Evolutionary conservation across 2,888 invertebrate genomes (phyloP), one percentile per base, ranked within the genome.

Genomic region (Rotaria sp.): DNA sequence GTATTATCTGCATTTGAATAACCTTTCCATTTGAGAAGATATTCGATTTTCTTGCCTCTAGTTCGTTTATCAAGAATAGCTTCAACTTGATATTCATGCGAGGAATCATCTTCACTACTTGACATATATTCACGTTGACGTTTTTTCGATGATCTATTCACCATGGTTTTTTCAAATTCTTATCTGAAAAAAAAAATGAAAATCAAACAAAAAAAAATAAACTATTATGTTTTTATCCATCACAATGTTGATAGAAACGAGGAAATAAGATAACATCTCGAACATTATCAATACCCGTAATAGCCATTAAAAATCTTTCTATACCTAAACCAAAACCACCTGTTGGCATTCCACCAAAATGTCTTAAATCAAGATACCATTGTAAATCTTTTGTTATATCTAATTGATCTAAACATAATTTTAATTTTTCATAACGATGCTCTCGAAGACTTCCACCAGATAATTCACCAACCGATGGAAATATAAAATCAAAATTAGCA

Each of bases 311-410:
- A 89, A 95, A 94, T 89, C 99, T 93, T 90, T 99, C 99, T 90
- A 99, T 94, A 0, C 99, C 99, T 89, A 99, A 92, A 13, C 99
- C 99, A 92, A 95, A 99, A 1, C 99, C 99, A 35, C 94, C 97
- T 30, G 85, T 85, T 75, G 52, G 75, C 85, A 86, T 85, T 15
- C 85, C 85, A 0, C 98, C 99, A 91, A 94, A 96, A 87, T 94
- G 94, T 87, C 98, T 92, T 86, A 97, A 91, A 84, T 97, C 95
- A 86, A 96, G 92, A 91, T 98, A 98, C 97, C 97, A 85, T 45
- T 67, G 24, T 38, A 85, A 74, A 30, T 48, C 85, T 21, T 26
- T 3, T 11, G 87, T 59, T 18, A 84, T 35, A 45, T 85, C 55
- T 59, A 74, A n/a, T 45, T 57, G 48, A 55, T 88, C 87, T 80